Evolutionary conservation across 2,888 invertebrate genomes (phyloP).

Genomic region (Dryobota labecula): DNA sequence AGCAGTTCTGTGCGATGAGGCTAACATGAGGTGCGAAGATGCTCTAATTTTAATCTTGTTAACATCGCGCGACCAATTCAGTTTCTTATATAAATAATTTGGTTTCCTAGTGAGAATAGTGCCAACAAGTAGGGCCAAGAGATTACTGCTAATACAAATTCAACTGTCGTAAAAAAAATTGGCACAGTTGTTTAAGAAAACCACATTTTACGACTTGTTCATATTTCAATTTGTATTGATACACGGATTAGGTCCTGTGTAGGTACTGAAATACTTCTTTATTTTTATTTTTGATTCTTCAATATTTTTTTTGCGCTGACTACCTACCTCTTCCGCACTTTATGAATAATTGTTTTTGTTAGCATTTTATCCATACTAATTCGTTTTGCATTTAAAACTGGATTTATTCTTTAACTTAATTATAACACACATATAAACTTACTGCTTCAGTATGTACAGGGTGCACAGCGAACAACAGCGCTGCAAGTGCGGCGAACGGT

Average conservation of each 20-base stretch:
- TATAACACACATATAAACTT: constrained; percentile 70
- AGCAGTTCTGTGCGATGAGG: too few species aligned
- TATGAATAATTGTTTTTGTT: neutral
- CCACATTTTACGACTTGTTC: neutral
- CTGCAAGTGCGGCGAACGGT: constrained; percentile 93
- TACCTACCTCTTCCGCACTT: too few species aligned
- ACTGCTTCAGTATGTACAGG: constrained; percentile 98
- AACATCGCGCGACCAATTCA: too few species aligned
- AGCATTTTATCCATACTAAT: neutral
- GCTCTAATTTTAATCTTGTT: too few species aligned
- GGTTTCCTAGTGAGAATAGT: too few species aligned
- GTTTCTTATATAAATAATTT: too few species aligned
- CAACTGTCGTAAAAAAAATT: neutral
- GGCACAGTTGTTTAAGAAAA: neutral
- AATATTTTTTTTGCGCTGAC: too few species aligned
- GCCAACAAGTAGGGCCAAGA: too few species aligned
- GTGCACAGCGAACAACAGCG: constrained; percentile 95
- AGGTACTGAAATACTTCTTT: neutral
- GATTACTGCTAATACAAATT: too few species aligned
- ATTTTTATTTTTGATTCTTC: too few species aligned
- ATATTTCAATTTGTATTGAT: neutral
- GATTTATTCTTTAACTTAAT: neutral
- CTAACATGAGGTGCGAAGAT: too few species aligned
- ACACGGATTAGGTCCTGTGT: too few species aligned
- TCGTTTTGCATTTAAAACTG: neutral